Evolutionary conservation across 2,113 vertebrate species (phyloP).

Genomic region (Vidua chalybeata): DNA sequence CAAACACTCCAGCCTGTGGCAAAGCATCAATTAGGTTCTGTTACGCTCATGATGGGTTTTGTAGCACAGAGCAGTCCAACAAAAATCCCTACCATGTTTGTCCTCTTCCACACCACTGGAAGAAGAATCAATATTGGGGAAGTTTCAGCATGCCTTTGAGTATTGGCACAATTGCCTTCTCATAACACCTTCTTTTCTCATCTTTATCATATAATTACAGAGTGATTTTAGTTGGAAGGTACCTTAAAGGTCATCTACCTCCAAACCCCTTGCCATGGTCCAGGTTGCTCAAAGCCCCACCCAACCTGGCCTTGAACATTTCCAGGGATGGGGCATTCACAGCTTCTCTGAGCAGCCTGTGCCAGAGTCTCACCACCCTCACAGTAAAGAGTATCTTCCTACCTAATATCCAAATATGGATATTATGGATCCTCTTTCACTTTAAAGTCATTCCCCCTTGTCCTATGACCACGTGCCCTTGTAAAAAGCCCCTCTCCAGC

Average conservation of each 20-base stretch:
- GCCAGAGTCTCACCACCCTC: neutral
- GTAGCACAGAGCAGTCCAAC: neutral
- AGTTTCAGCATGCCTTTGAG: neutral
- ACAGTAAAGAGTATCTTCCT: neutral
- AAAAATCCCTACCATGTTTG: neutral
- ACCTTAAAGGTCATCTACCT: neutral
- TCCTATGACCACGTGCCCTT: too few relatives aligned
- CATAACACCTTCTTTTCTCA: neutral
- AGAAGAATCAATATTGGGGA: fast-evolving
- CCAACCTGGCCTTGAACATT: neutral
- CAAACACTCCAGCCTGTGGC: neutral
- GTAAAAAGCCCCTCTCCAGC: neutral
- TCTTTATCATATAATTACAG: neutral
- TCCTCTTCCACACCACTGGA: neutral
- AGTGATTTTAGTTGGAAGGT: neutral
- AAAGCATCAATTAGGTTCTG: neutral
- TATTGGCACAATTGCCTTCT: neutral
- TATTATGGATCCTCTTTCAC: neutral
- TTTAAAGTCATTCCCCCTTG: neutral
- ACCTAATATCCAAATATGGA: neutral
- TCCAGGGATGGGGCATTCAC: neutral
- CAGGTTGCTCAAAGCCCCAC: neutral
- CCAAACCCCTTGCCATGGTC: neutral
- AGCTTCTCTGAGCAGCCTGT: neutral
- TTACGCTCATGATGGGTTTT: neutral